phyloP scores from a whole-genome alignment of 2,113 vertebrate genomes.

The Thalassarche chlororhynchos region DNA sequence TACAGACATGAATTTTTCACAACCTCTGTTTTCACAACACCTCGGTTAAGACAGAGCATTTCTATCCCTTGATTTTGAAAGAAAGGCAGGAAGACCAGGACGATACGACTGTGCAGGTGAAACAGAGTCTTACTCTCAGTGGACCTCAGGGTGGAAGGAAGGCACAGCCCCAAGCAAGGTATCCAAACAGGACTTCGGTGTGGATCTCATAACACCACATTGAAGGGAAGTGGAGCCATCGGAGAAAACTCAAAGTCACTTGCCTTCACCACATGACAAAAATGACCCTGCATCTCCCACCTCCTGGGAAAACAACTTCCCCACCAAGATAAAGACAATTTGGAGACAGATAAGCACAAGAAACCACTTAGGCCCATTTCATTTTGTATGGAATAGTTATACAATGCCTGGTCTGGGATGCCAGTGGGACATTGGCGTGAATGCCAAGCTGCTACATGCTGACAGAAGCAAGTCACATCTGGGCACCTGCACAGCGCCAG shows the following conservation, averaged over 20 bases:
- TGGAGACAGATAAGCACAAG: background rate
- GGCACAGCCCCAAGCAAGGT: background rate
- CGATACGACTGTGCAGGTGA: background rate
- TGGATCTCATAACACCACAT: fast-evolving
- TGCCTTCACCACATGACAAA: background rate
- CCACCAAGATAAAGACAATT: background rate
- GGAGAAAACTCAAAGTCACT: background rate
- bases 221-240: background rate
- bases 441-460: background rate
- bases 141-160: background rate
- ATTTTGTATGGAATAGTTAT: background rate
- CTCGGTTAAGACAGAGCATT: background rate
- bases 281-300: background rate
- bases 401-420: background rate
- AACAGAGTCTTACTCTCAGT: background rate
- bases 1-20: background rate
- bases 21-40: background rate
- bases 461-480: background rate
- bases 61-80: background rate
- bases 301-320: background rate
- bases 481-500: background rate
- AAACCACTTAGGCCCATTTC: background rate
- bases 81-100: background rate
- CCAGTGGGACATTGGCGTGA: fast-evolving
- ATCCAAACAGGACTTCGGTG: background rate